These are phyloP conservation scores for Indicator maculatus DNA, from an alignment of 2,113 vertebrate genomes.

Conservation along the genomic window DNA sequence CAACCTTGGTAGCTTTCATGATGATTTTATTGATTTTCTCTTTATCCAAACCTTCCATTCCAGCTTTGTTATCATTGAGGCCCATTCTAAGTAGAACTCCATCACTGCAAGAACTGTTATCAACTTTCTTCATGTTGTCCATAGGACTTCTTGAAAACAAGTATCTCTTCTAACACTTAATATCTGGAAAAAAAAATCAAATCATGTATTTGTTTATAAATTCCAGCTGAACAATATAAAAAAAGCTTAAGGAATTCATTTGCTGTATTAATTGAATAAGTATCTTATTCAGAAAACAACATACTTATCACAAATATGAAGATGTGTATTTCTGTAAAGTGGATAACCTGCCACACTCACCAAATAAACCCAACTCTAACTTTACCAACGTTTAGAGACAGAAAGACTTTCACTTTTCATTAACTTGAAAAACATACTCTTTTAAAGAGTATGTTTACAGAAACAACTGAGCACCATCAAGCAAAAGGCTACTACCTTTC, in stretches of 20 bases:
- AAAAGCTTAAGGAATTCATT: not conserved
- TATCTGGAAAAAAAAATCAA: slow-evolving; percentile 48
- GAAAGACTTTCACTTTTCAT: not conserved
- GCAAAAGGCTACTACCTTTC: not conserved
- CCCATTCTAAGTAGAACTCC: slow-evolving; percentile 88
- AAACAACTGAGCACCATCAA: not conserved
- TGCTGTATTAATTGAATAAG: not conserved
- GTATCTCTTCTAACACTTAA: not conserved
- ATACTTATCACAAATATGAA: not conserved
- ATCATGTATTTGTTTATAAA: slow-evolving; percentile 17
- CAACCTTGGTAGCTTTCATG: slow-evolving; percentile 93
- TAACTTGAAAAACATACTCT: not conserved
- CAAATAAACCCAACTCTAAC: not conserved
- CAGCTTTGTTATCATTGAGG: slow-evolving; percentile 98
- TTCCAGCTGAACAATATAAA: not conserved
- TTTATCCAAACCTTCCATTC: slow-evolving; percentile 96
- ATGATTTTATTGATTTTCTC: slow-evolving; percentile 99
- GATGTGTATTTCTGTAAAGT: not conserved
- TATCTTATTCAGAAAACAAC: not conserved
- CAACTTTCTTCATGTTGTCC: slow-evolving; percentile 52
- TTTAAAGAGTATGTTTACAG: not conserved
- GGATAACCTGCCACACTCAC: not conserved
- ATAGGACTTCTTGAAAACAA: slow-evolving; percentile 39
- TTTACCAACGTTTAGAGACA: not conserved
- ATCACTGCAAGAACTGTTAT: slow-evolving; percentile 53